These are phyloP conservation scores for Euspilapteryx auroguttella DNA, from an alignment of 2,888 invertebrate species.

Conservation along the genomic window DNA sequence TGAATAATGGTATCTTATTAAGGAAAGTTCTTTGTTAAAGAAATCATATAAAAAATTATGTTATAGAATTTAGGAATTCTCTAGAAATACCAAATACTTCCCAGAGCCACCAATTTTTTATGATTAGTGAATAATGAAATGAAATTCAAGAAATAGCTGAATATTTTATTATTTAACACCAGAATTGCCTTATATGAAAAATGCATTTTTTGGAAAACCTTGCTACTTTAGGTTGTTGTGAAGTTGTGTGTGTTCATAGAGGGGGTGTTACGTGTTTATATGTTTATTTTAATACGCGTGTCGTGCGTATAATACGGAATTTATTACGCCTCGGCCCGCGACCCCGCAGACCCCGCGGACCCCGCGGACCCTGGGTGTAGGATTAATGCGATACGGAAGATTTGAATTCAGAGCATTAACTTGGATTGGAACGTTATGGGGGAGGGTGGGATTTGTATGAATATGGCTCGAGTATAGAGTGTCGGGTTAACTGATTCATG, in stretches of 20 bases:
- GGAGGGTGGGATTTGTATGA: constrained; percentile 14
- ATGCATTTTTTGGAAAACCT: no score
- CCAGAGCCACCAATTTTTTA: no score
- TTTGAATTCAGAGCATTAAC: constrained; percentile 57
- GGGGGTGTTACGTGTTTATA: constrained; percentile 58
- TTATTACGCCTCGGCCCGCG: constrained; percentile 43
- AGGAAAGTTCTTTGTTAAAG: constrained; percentile 51
- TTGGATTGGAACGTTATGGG: constrained; percentile 44
- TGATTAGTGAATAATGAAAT: no score
- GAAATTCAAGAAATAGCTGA: no score
- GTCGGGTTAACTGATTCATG: constrained; percentile 10
- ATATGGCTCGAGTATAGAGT: constrained; percentile 8
- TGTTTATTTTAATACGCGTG: constrained; percentile 64
- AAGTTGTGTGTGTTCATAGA: no score
- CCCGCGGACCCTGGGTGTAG: no score
- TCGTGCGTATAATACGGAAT: constrained; percentile 61
- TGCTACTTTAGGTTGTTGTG: no score
- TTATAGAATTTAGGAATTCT: constrained; percentile 50
- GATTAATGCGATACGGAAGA: constrained; percentile 61
- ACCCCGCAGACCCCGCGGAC: no score
- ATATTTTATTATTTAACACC: no score
- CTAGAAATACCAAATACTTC: no score
- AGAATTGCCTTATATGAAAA: no score
- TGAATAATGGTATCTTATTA: constrained; percentile 55
- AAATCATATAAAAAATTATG: constrained; percentile 59